phyloP scores from a whole-genome alignment of 2,113 vertebrate genomes.

The Erythrolamprus reginae region DNA sequence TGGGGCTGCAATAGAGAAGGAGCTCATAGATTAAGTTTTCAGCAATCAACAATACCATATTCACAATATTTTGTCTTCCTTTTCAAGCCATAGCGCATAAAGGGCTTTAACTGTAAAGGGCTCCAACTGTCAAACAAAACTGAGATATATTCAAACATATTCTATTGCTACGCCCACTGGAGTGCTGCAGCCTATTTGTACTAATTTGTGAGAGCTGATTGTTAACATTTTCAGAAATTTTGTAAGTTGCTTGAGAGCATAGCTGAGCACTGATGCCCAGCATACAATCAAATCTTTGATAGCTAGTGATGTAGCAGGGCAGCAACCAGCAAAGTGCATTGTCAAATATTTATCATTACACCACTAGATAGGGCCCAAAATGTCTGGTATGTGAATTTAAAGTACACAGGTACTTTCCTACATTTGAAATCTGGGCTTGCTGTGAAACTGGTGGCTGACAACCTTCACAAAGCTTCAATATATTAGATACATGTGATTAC shows the following conservation, averaged over 20 bases:
- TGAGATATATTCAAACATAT: not conserved
- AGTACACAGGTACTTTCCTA: not conserved
- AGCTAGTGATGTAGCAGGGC: not conserved
- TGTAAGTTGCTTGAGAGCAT: not conserved
- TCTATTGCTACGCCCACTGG: not conserved
- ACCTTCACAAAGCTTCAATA: not conserved
- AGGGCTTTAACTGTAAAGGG: not conserved
- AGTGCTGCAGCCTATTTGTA: not conserved
- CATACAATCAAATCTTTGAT: not conserved
- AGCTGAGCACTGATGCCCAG: not conserved
- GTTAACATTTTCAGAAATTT: not conserved
- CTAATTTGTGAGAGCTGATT: not conserved
- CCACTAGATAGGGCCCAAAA: not conserved
- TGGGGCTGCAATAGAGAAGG: too few relatives aligned
- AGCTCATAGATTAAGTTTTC: too few relatives aligned
- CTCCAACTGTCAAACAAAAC: not conserved
- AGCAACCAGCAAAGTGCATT: not conserved
- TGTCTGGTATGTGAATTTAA: not conserved
- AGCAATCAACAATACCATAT: too few relatives aligned
- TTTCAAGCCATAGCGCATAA: not conserved
- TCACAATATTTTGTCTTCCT: not conserved
- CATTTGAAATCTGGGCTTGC: not conserved
- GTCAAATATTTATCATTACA: not conserved
- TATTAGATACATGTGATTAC: not conserved
- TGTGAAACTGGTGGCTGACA: not conserved